A percentile compares a stretch with the other conserved stretches of the same genome.
Evolutionary conservation across 2,113 vertebrate species (phyloP).

Genomic region (Nerophis lumbriciformis): DNA sequence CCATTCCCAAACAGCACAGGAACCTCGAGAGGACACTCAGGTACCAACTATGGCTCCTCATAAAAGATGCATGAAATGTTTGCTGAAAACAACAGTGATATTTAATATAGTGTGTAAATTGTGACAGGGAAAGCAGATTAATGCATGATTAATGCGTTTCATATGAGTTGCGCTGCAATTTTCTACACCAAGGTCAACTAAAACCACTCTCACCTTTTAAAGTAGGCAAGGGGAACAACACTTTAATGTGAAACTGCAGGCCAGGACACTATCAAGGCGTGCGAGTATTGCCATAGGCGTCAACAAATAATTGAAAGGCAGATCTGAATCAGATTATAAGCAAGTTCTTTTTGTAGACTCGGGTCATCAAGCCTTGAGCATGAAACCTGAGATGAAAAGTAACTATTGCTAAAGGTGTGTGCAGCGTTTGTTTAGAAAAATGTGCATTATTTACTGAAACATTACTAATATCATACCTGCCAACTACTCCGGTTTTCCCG

Average conservation of each 20-base stretch:
- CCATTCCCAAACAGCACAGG: constrained; percentile 75
- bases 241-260: neutral
- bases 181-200: constrained; percentile 22
- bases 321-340: constrained; percentile 29
- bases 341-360: constrained; percentile 18
- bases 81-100: neutral
- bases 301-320: constrained; percentile 22
- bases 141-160: neutral
- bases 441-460: too few species aligned
- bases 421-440: constrained; percentile 11
- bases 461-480: too few species aligned
- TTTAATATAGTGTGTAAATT: neutral
- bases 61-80: neutral
- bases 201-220: constrained; percentile 5
- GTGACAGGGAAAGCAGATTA: neutral
- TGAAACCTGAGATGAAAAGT: constrained; percentile 29
- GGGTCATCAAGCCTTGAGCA: constrained; percentile 18
- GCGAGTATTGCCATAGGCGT: constrained; percentile 6
- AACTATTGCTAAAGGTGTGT: constrained; percentile 41
- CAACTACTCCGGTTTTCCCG: too few species aligned
- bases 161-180: constrained; percentile 26
- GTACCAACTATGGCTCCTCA: constrained; percentile 57
- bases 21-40: constrained; percentile 84
- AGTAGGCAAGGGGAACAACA: neutral
- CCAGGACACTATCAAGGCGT: neutral